These are phyloP conservation scores for Chorisops tibialis DNA, from an alignment of 2,888 invertebrate genomes.

Conservation along the genomic window DNA sequence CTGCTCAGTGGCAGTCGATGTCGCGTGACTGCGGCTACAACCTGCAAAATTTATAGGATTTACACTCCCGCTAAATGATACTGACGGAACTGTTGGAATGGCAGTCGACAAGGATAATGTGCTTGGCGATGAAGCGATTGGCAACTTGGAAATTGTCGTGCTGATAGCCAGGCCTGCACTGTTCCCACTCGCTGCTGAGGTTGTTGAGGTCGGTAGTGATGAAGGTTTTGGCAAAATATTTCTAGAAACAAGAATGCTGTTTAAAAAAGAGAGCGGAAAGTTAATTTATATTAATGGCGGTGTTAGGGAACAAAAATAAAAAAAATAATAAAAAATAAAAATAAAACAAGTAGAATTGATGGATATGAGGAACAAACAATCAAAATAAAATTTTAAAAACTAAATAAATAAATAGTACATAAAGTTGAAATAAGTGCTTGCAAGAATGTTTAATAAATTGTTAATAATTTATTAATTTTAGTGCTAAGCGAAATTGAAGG, in stretches of 20 bases:
- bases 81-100: background rate
- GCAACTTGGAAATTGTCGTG: background rate
- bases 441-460: too few relatives aligned
- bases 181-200: conserved; percentile 12
- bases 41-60: conserved; percentile 6
- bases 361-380: conserved; percentile 8
- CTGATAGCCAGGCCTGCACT: conserved; percentile 4
- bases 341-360: conserved; percentile 24
- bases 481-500: too few relatives aligned
- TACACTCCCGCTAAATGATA: background rate
- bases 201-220: conserved; percentile 28
- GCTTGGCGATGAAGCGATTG: background rate
- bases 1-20: conserved; percentile 35
- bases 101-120: conserved; percentile 1
- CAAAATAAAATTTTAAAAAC: conserved; percentile 11
- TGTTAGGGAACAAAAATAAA: conserved; percentile 36
- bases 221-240: conserved; percentile 51
- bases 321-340: conserved; percentile 13
- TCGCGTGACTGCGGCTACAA: background rate
- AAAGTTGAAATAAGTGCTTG: too few relatives aligned
- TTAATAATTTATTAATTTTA: too few relatives aligned
- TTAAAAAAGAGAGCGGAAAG: conserved; percentile 35
- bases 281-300: conserved; percentile 40
- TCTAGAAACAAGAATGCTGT: conserved; percentile 45
- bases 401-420: background rate